Base-by-base conservation (phyloP, 1,140 invertebrate species). In the Lasioglossum baleicum region DNA sequence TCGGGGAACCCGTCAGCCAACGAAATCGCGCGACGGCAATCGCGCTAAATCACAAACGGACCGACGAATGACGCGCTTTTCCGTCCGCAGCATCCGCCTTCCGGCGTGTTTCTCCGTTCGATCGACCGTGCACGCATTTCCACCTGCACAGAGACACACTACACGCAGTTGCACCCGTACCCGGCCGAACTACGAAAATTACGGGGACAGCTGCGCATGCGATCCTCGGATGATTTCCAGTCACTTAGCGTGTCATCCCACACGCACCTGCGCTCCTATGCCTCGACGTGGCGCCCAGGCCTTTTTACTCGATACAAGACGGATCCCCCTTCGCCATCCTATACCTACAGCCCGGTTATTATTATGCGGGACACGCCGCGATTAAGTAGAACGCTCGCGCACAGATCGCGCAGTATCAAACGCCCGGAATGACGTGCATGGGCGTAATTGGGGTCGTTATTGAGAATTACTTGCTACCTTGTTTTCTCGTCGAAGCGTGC, bases 21-120 rank as follows among this genome's bases (percentile, higher is more conserved):
- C 40, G 53, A 82, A 80, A 83, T 86, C 76, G 75, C 70, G 83
- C 85, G 80, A 60, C 80, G 68, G 79, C 76, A 80, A 77, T 83
- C 73, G 82, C 76, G 86, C 86, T 85, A 88, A 88, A 88, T 88
- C 86, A 83, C 87, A 86, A 88, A 83, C 85, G 77, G 66, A 70
- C 78, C 75, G 67, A 26, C 77, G 56, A 83, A 67, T 56, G 56
- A 42, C 70, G 17, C 64, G 76, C 69, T 81, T 85, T 82, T 75
- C 84, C 69, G 22, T 66, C 67, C 60, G 53, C 66, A 61, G 42
- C 61, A 48, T 72, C 75, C 67, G 31, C n/a, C 15, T 40, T 44
- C 60, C 20, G 40, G 31, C 63, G 56, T 63, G 66, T 68, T 51
- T 66, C 64, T 68, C 63, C 26, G 66, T 58, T 77, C 81, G 66